A percentile compares a stretch with the other conserved stretches of the same genome.
These are phyloP conservation scores for Microctenopoma stevenorrisi DNA, from an alignment of 2,797 vertebrate genomes.

Conservation along the genomic window DNA sequence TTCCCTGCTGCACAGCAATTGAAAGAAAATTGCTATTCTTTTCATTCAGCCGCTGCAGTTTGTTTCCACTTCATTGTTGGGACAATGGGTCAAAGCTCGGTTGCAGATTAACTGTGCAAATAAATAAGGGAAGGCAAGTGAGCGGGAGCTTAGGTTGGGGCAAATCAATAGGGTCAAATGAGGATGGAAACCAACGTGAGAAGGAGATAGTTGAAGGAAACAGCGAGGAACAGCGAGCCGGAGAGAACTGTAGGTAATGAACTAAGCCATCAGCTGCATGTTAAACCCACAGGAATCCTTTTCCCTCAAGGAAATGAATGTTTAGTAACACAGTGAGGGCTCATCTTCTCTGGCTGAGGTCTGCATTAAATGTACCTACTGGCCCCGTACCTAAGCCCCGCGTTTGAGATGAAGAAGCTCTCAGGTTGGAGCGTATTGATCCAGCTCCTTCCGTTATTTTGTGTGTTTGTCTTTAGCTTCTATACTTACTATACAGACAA, in stretches of 20 bases:
- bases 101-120: conserved; percentile 73
- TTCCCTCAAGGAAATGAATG: conserved; percentile 66
- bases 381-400: conserved; percentile 16
- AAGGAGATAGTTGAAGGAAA: conserved; percentile 37
- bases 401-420: conserved; percentile 18
- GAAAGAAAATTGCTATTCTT: conserved; percentile 67
- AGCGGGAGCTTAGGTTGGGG: conserved; percentile 40
- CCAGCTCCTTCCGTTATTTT: conserved; percentile 28
- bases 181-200: conserved; percentile 46
- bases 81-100: conserved; percentile 69
- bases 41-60: conserved; percentile 63
- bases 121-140: conserved; percentile 68
- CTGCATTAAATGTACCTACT: conserved; percentile 35
- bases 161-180: conserved; percentile 71
- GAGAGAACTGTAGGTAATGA: conserved; percentile 69
- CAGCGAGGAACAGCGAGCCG: conserved; percentile 46
- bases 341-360: conserved; percentile 58
- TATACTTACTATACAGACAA: conserved; percentile 11
- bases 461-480: conserved; percentile 7
- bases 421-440: conserved; percentile 34
- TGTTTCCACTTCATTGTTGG: conserved; percentile 71
- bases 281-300: conserved; percentile 56
- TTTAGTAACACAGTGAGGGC: conserved; percentile 59
- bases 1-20: conserved; percentile 50
- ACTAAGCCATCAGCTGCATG: conserved; percentile 69